Evolutionary conservation across 2,797 vertebrate species (phyloP).

Genomic region (Rhabdomys pumilio): DNA sequence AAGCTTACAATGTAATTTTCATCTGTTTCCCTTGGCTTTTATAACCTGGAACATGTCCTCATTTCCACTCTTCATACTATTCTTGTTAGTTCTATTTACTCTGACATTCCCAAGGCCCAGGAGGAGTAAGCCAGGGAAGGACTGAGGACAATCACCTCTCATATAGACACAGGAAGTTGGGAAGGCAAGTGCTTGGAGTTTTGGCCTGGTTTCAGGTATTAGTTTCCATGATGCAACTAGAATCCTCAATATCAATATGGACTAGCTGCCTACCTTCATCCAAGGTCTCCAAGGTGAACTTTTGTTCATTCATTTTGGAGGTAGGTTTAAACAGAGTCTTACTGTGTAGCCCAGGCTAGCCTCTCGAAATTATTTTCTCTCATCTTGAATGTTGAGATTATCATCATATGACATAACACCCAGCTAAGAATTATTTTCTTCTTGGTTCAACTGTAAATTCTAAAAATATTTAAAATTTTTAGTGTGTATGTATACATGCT

Average conservation of each 20-base stretch:
- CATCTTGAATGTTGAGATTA: neutral
- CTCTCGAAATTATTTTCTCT: neutral
- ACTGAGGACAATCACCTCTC: neutral
- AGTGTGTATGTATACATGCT: neutral
- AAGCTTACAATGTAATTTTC: neutral
- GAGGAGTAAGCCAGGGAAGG: neutral
- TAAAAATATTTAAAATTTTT: neutral
- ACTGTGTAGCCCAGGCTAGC: neutral
- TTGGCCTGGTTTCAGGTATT: constrained; percentile 17
- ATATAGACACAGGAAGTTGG: neutral
- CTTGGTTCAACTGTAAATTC: constrained; percentile 40
- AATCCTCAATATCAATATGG: neutral
- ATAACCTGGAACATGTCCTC: neutral
- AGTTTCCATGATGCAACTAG: neutral
- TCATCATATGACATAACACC: neutral
- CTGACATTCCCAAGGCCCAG: neutral
- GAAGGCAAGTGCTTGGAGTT: neutral
- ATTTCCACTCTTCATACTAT: constrained; percentile 32
- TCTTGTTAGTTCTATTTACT: constrained; percentile 30
- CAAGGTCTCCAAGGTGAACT: neutral
- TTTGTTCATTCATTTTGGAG: neutral
- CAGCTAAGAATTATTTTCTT: neutral
- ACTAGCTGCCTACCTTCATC: neutral
- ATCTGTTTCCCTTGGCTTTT: constrained; percentile 40
- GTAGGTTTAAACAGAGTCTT: neutral